These are phyloP conservation scores for Nesospiza acunhae DNA, from an alignment of 2,113 vertebrate species.

Conservation along the genomic window DNA sequence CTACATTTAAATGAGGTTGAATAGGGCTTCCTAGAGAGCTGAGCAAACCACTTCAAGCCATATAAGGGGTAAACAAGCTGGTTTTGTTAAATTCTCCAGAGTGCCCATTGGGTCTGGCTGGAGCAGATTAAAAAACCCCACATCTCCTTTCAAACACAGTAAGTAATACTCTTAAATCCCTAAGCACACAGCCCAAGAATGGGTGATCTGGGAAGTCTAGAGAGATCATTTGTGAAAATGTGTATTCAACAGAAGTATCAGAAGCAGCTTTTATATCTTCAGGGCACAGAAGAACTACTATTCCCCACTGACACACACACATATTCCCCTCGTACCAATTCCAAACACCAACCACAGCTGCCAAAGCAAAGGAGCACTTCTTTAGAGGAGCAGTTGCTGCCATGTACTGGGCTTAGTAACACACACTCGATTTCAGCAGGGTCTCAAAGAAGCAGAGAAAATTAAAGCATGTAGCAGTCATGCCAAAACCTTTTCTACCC, in stretches of 20 bases:
- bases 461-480: conserved; percentile 27
- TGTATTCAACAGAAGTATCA: conserved; percentile 46
- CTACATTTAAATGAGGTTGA: conserved; percentile 61
- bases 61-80: conserved; percentile 46
- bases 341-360: neutral
- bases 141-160: conserved; percentile 32
- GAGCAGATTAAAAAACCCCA: neutral
- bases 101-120: conserved; percentile 40
- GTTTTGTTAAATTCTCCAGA: conserved; percentile 57
- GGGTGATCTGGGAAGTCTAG: conserved; percentile 11
- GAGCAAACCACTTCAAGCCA: conserved; percentile 50
- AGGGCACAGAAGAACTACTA: conserved; percentile 48
- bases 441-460: conserved; percentile 40
- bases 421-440: conserved; percentile 1
- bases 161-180: conserved; percentile 43
- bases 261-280: conserved; percentile 40
- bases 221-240: conserved; percentile 34
- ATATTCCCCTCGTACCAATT: conserved; percentile 14
- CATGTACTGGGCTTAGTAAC: conserved; percentile 6
- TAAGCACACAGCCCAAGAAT: conserved; percentile 18
- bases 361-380: conserved; percentile 27
- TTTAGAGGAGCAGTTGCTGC: conserved; percentile 23
- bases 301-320: neutral
- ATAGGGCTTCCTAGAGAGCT: conserved; percentile 60
- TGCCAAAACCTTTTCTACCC: neutral